Evolutionary conservation across 1,140 invertebrate species (phyloP).

Genomic region (Ladona fulva): DNA sequence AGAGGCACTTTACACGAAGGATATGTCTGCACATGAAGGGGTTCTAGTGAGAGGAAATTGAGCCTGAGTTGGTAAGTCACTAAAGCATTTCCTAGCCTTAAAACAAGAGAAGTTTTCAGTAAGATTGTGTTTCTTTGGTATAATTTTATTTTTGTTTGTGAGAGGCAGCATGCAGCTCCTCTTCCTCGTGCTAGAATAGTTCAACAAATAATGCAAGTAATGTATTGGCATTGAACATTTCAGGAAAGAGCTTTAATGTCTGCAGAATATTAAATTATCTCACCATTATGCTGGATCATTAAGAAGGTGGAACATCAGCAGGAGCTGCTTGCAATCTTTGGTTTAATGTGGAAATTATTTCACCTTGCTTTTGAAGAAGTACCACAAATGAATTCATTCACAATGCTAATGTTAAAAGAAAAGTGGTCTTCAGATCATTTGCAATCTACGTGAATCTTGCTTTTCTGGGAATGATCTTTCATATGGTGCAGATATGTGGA

Average conservation of each 20-base stretch:
- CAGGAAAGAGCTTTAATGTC: background rate
- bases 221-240: constrained; percentile 5
- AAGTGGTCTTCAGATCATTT: too few species aligned
- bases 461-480: too few species aligned
- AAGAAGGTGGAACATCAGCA: background rate
- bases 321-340: background rate
- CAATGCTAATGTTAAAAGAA: too few species aligned
- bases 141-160: too few species aligned
- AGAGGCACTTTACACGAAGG: background rate
- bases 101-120: too few species aligned
- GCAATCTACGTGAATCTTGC: too few species aligned
- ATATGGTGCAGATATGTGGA: too few species aligned
- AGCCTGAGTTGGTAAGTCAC: background rate
- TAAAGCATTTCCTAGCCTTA: too few species aligned
- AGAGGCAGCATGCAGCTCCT: too few species aligned
- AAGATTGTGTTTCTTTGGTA: too few species aligned
- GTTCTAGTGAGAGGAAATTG: background rate
- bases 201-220: background rate
- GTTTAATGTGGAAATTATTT: background rate
- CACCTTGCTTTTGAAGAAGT: background rate
- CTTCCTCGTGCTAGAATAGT: background rate
- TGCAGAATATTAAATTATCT: background rate
- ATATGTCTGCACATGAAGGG: background rate
- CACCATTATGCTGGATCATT: background rate
- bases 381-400: background rate